A percentile compares a stretch with the other conserved stretches of the same genome.
phyloP scores from a whole-genome alignment of 1,140 invertebrate genomes.

The Leptonema lineaticorne region DNA sequence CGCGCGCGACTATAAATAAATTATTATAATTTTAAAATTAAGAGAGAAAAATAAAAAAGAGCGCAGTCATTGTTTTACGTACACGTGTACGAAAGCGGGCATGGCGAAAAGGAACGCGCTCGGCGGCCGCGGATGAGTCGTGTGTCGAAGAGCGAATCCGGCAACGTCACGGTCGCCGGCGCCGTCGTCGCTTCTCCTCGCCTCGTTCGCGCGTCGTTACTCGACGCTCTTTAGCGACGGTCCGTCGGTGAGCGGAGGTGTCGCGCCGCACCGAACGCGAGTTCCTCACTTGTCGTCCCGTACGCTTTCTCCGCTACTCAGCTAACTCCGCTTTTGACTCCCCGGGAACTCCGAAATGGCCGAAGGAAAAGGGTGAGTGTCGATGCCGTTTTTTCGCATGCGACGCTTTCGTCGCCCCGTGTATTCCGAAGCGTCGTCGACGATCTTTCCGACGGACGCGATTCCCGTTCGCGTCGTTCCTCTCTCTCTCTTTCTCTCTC shows the following conservation, averaged over 20 bases:
- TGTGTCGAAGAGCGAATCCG: conserved; percentile 2
- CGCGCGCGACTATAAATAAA: no score
- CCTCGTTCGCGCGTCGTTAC: neutral
- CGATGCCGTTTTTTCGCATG: neutral
- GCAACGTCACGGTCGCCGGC: conserved; percentile 15
- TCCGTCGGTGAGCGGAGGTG: neutral
- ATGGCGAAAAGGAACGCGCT: neutral
- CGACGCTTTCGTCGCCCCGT: neutral
- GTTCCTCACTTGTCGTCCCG: neutral
- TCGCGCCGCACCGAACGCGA: neutral
- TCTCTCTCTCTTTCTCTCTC: neutral
- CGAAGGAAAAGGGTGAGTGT: conserved; percentile 27
- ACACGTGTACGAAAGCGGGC: neutral
- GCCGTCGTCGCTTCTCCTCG: neutral
- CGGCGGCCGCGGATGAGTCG: neutral
- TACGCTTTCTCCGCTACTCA: neutral
- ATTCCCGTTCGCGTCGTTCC: neutral
- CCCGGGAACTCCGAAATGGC: conserved; percentile 13
- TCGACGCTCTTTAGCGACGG: neutral
- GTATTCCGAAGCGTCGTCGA: neutral
- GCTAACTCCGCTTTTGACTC: neutral
- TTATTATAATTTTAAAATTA: no score
- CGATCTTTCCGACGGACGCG: no score
- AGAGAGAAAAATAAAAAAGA: no score
- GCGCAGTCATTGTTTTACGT: no score